Percentiles rank a stretch among this genome's conserved stretches.
phyloP scores from a whole-genome alignment of 2,888 invertebrate species.

The Eucera pruinosa region DNA sequence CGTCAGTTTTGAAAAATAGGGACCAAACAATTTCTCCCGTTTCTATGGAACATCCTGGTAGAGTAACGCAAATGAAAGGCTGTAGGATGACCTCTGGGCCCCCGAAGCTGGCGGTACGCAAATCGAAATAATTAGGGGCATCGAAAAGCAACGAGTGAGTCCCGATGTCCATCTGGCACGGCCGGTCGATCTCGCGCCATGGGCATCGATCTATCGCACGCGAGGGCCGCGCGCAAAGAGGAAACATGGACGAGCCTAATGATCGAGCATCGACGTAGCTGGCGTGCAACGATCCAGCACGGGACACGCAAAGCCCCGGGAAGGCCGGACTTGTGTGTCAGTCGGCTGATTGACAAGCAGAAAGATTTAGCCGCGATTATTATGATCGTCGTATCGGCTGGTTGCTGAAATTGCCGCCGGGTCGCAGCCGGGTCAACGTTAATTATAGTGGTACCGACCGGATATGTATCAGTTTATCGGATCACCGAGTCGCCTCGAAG shows the following conservation, averaged over 20 bases:
- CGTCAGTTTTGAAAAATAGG: too few relatives aligned
- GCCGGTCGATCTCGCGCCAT: slow-evolving; percentile 48
- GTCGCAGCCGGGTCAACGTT: slow-evolving; percentile 82
- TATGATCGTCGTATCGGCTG: slow-evolving; percentile 77
- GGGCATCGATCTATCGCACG: slow-evolving; percentile 53
- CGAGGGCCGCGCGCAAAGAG: slow-evolving; percentile 50
- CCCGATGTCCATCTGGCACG: slow-evolving; percentile 61
- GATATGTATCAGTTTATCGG: slow-evolving; percentile 83
- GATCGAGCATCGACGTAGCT: slow-evolving; percentile 69
- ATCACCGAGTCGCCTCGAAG: slow-evolving; percentile 75
- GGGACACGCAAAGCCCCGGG: slow-evolving; percentile 71
- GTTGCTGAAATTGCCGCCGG: slow-evolving; percentile 80
- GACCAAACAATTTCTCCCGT: slow-evolving; percentile 1
- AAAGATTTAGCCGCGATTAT: slow-evolving; percentile 78
- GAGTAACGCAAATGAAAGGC: slow-evolving; percentile 42
- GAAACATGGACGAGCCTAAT: slow-evolving; percentile 64
- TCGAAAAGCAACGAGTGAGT: slow-evolving; percentile 43
- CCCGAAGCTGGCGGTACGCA: slow-evolving; percentile 40
- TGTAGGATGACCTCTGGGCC: slow-evolving; percentile 44
- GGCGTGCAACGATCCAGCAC: slow-evolving; percentile 65
- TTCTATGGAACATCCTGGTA: slow-evolving; percentile 14
- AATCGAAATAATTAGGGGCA: slow-evolving; percentile 59
- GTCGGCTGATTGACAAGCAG: slow-evolving; percentile 74
- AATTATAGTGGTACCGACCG: slow-evolving; percentile 81
- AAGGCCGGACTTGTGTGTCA: slow-evolving; percentile 72